Evolutionary conservation across 2,113 vertebrate species (phyloP).

Genomic region (Apistogramma diplotaenia): DNA sequence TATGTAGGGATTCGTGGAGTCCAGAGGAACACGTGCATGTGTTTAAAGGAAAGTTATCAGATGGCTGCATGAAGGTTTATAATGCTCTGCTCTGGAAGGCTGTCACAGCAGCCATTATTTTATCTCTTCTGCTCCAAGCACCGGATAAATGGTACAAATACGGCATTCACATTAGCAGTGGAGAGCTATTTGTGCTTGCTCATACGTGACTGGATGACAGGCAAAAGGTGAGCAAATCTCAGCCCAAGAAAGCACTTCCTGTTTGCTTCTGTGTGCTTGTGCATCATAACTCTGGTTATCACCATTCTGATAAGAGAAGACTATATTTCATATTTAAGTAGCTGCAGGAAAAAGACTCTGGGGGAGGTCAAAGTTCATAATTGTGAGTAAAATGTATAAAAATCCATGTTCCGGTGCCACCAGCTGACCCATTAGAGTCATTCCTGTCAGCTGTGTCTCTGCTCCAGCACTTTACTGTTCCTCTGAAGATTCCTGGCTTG

Average conservation of each 20-base stretch:
- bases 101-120: not conserved
- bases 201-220: not conserved
- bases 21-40: not conserved
- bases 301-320: too few relatives aligned
- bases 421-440: not conserved
- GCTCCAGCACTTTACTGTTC: not conserved
- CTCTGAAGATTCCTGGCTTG: not conserved
- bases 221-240: not conserved
- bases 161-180: not conserved
- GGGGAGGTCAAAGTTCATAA: not conserved
- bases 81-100: not conserved
- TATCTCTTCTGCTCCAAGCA: not conserved
- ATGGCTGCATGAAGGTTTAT: not conserved
- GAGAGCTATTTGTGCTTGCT: not conserved
- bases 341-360: too few relatives aligned
- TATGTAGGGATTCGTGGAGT: not conserved
- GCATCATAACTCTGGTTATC: not conserved
- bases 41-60: not conserved
- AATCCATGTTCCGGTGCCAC: not conserved
- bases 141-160: not conserved
- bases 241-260: not conserved
- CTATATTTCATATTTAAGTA: too few relatives aligned
- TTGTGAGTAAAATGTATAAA: not conserved
- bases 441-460: not conserved
- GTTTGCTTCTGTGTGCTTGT: not conserved